Percentiles rank a stretch among this genome's conserved stretches.
Evolutionary conservation across 2,797 vertebrate genomes (phyloP).

Genomic region (Myotis vivesi): DNA sequence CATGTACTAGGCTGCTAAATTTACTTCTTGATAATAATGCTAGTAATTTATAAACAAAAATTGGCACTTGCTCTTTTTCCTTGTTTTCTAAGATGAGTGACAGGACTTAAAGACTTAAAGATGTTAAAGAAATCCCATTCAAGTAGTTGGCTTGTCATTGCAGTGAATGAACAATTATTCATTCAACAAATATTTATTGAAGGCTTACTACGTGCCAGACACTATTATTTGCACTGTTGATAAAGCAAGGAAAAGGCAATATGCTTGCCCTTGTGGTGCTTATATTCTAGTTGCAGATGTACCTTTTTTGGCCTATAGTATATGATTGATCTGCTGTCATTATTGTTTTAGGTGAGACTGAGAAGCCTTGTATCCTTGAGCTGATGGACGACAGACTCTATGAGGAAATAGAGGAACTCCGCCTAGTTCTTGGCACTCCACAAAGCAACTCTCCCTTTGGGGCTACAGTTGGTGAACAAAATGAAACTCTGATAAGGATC

Average conservation of each 20-base stretch:
- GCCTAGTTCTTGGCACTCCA: slow-evolving; percentile 91
- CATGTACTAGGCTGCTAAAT: not conserved
- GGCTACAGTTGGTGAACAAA: slow-evolving; percentile 90
- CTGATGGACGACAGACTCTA: slow-evolving; percentile 90
- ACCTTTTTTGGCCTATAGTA: not conserved
- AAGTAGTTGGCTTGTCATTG: not conserved
- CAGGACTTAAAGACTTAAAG: not conserved
- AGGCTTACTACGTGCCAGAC: not conserved
- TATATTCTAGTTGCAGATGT: accelerated
- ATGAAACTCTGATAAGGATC: slow-evolving; percentile 92
- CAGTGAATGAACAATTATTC: not conserved
- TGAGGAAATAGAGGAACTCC: slow-evolving; percentile 93
- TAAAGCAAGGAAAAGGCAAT: not conserved
- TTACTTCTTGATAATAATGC: not conserved
- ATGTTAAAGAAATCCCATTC: not conserved
- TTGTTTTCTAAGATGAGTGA: not conserved
- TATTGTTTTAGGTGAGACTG: slow-evolving; percentile 88
- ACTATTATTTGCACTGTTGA: not conserved
- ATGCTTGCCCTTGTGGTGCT: not conserved
- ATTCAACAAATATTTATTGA: not conserved
- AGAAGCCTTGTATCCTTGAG: slow-evolving; percentile 89
- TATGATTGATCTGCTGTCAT: not conserved
- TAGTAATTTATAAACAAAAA: not conserved
- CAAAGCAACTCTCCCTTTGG: slow-evolving; percentile 91
- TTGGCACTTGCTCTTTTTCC: not conserved